These are phyloP conservation scores for Cryptosula pallasiana DNA, from an alignment of 2,888 invertebrate genomes.

Conservation along the genomic window DNA sequence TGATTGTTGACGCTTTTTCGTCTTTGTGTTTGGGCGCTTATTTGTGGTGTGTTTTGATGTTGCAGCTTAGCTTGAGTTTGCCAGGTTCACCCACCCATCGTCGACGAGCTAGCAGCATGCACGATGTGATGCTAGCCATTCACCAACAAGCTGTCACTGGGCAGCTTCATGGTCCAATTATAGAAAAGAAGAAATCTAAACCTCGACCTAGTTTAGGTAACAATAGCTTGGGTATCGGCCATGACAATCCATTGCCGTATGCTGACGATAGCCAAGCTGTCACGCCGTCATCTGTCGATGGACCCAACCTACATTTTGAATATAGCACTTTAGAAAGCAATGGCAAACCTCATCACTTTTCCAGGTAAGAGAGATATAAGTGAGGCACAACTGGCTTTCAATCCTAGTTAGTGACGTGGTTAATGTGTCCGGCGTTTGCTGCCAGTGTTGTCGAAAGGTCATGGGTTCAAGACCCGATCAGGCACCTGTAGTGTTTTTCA, in stretches of 20 bases:
- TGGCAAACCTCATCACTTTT: slow-evolving; percentile 2
- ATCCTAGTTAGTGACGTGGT: too few relatives aligned
- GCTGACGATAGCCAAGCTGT: slow-evolving; percentile 96
- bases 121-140: slow-evolving; percentile 26
- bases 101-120: slow-evolving; percentile 67
- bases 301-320: background rate
- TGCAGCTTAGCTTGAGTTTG: slow-evolving; percentile 88
- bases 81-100: slow-evolving; percentile 94
- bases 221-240: background rate
- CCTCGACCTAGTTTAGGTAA: slow-evolving; percentile 2
- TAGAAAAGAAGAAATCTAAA: slow-evolving; percentile 4
- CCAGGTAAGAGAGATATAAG: background rate
- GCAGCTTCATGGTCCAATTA: background rate
- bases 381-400: background rate
- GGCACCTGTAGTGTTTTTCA: too few relatives aligned
- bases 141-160: slow-evolving; percentile 51
- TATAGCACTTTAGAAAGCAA: background rate
- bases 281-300: slow-evolving; percentile 92
- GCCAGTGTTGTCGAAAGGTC: too few relatives aligned
- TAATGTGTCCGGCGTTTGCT: too few relatives aligned
- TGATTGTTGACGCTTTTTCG: too few relatives aligned
- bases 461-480: too few relatives aligned
- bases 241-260: slow-evolving; percentile 67
- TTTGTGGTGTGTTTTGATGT: slow-evolving; percentile 29
- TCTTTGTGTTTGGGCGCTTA: too few relatives aligned